Conservation (phyloP, 2,113 vertebrate genomes). For the Sceloporus tristichus region DNA sequence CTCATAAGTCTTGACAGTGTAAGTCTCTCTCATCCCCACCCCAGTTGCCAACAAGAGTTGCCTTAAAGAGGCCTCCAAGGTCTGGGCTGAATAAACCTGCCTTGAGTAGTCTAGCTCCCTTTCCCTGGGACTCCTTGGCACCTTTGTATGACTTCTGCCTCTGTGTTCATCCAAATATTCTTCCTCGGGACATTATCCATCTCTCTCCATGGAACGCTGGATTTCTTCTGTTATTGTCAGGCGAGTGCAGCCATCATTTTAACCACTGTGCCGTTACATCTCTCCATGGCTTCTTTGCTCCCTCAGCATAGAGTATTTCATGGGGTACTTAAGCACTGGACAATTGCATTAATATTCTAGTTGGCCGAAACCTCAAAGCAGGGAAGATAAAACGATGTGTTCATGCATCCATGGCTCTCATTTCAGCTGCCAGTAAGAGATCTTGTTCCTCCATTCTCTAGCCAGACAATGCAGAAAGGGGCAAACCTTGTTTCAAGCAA, state of each 20-base stretch:
- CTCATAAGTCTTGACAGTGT: background rate
- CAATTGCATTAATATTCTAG: background rate
- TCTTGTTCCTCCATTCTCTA: background rate
- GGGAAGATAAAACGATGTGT: background rate
- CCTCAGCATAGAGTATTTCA: too few relatives aligned
- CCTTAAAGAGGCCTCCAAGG: background rate
- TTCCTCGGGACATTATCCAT: too few relatives aligned
- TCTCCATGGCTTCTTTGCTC: background rate
- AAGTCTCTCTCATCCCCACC: background rate
- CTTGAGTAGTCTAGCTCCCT: background rate
- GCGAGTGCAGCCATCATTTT: background rate
- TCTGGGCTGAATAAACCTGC: background rate
- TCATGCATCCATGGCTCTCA: background rate
- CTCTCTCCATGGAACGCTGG: background rate
- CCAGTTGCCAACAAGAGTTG: background rate
- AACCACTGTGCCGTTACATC: background rate
- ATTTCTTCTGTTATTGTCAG: background rate
- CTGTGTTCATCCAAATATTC: too few relatives aligned
- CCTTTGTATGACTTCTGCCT: too few relatives aligned
- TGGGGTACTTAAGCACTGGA: background rate
- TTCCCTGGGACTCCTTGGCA: too few relatives aligned
- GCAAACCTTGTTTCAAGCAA: background rate
- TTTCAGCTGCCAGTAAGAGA: background rate
- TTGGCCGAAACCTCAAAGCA: background rate
- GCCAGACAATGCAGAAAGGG: background rate